Base-by-base conservation (phyloP, 2,113 vertebrate species). In the Abramis brama region DNA sequence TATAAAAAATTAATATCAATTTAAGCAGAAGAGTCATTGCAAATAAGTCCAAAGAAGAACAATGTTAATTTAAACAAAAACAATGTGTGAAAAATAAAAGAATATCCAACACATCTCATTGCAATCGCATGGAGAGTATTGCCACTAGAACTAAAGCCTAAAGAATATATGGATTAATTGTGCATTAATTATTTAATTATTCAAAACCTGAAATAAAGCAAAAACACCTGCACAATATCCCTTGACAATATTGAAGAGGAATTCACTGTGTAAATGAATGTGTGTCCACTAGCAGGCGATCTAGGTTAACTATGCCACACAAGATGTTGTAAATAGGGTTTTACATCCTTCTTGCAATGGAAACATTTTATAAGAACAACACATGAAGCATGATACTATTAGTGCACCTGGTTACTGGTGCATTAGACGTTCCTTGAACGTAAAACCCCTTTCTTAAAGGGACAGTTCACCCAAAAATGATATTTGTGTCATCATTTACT, bases 261-360 rank as follows among this genome's bases (percentile, higher is more conserved):
- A 47, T 64, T 45, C 7, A 27, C 78, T 36, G 79, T 21, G n/a
- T 47, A 64, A 62, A 36, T 64, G 12, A 81, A 52, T 82, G 25
- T 33, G n/a, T 81, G 60, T 52, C 80, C 80, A 82, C 62, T 52
- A 82, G 79, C 62, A 36, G 62, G 64, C 80, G 62, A 70, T 70
- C 33, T 68, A 70, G 25, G 27, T 11, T 33, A 70, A 82, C n/a
- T 70, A 68, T 66, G 15, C 11, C 39, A 52, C 6, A 8, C 12
- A 82, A n/a, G 0, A 52, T 50, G 39, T 19, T 45, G 23, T 21
- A 33, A 30, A n/a, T 59, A 33, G 2, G 33, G 60, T 39, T 78
- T 60, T 43, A 39, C 21, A 59, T 60, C 30, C 6, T 39, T 33
- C 30, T 39, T 78, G 27, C 2, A 39, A 57, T 33, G 8, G 43